phyloP scores from a whole-genome alignment of 2,113 vertebrate species.

The Oncorhynchus masou region DNA sequence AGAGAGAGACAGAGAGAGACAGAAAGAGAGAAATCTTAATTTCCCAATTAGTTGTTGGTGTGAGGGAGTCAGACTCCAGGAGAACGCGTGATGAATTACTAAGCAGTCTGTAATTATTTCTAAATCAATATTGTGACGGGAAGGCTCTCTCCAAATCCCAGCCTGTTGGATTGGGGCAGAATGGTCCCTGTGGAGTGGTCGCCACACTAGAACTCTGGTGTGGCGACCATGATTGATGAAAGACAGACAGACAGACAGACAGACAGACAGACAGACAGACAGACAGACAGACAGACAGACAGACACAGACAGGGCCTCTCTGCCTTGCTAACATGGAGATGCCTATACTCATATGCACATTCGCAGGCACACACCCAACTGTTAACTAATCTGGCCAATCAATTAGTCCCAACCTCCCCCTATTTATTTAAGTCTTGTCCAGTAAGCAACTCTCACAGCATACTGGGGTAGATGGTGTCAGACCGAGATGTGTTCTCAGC shows the following conservation, averaged over 20 bases:
- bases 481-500: too few relatives aligned
- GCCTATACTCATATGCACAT: background rate
- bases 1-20: too few relatives aligned
- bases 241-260: conserved; percentile 51
- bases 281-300: background rate
- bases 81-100: conserved; percentile 50
- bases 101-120: conserved; percentile 65
- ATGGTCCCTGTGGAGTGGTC: conserved; percentile 53
- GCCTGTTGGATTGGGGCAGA: conserved; percentile 46
- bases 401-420: too few relatives aligned
- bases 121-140: conserved; percentile 73
- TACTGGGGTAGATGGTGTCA: too few relatives aligned
- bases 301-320: conserved; percentile 32
- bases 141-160: conserved; percentile 65
- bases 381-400: too few relatives aligned
- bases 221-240: conserved; percentile 60
- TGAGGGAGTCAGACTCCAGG: conserved; percentile 28
- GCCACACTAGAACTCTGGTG: conserved; percentile 34
- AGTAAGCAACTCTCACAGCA: too few relatives aligned
- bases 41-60: background rate
- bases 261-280: background rate
- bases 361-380: too few relatives aligned
- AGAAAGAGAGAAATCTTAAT: background rate
- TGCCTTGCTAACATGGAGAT: conserved; percentile 59
- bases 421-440: too few relatives aligned